A percentile compares a stretch with the other conserved stretches of the same genome.
phyloP scores from a whole-genome alignment of 2,888 invertebrate genomes.

The Tubulanus polymorphus region DNA sequence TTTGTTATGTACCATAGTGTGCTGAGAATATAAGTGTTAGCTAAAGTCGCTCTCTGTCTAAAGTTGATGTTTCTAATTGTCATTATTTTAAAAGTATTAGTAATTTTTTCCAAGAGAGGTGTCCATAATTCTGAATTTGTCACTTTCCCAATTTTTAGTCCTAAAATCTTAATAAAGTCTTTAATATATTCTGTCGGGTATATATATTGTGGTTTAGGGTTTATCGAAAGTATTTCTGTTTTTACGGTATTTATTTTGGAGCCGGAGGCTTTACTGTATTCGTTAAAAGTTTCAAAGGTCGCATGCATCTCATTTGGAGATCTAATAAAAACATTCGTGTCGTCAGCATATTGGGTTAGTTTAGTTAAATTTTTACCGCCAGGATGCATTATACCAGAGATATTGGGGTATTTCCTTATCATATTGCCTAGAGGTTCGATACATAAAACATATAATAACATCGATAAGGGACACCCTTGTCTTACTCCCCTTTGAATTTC shows the following conservation, averaged over 20 bases:
- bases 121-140: too few relatives aligned
- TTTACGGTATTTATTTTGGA: slow-evolving; percentile 5
- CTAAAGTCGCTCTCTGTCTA: too few relatives aligned
- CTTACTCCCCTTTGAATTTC: slow-evolving; percentile 6
- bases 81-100: too few relatives aligned
- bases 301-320: background rate
- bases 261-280: slow-evolving; percentile 3
- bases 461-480: slow-evolving; percentile 11
- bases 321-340: slow-evolving; percentile 3
- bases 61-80: too few relatives aligned
- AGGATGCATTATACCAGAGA: slow-evolving; percentile 13
- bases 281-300: background rate
- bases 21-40: too few relatives aligned
- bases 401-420: slow-evolving; percentile 5
- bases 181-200: background rate
- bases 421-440: slow-evolving; percentile 5
- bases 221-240: background rate
- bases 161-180: too few relatives aligned
- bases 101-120: too few relatives aligned
- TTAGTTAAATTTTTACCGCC: slow-evolving; percentile 6
- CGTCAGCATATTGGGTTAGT: slow-evolving; percentile 12
- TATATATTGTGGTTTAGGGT: background rate
- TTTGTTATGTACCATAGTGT: too few relatives aligned
- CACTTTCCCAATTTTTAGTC: too few relatives aligned
- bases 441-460: slow-evolving; percentile 4